Conservation (phyloP, 2,888 invertebrate species). For the Rhimphoctona megacephalus region DNA sequence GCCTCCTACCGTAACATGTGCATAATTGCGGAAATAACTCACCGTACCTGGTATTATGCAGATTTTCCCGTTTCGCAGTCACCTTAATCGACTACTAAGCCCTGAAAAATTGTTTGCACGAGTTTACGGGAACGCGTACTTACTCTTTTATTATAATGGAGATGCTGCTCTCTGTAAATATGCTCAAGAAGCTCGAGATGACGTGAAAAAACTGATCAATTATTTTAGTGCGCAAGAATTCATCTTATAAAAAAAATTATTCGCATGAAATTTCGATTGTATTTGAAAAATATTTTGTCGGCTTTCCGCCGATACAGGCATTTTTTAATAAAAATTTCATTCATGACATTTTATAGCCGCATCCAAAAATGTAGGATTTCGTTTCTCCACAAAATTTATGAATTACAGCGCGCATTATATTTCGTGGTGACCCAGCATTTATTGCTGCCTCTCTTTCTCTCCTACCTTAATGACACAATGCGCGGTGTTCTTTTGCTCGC, state of each 20-base stretch:
- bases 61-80: background rate
- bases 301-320: background rate
- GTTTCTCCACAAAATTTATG: background rate
- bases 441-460: constrained; percentile 35
- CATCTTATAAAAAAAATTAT: background rate
- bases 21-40: constrained; percentile 51
- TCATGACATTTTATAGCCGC: background rate
- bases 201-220: background rate
- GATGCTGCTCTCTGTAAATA: background rate
- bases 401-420: constrained; percentile 2
- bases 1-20: constrained; percentile 34
- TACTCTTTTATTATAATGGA: constrained; percentile 3
- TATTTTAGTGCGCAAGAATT: background rate
- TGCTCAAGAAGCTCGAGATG: background rate
- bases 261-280: background rate
- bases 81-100: constrained; percentile 11
- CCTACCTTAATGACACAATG: constrained; percentile 52
- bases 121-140: background rate
- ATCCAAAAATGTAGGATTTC: background rate
- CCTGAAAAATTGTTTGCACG: constrained; percentile 25
- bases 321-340: background rate
- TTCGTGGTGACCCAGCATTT: constrained; percentile 26
- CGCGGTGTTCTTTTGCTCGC: constrained; percentile 14
- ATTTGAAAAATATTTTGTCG: background rate
- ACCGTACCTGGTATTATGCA: background rate